Evolutionary conservation across 2,888 invertebrate species (phyloP).

Genomic region (Hirtodrosophila trivittata): DNA sequence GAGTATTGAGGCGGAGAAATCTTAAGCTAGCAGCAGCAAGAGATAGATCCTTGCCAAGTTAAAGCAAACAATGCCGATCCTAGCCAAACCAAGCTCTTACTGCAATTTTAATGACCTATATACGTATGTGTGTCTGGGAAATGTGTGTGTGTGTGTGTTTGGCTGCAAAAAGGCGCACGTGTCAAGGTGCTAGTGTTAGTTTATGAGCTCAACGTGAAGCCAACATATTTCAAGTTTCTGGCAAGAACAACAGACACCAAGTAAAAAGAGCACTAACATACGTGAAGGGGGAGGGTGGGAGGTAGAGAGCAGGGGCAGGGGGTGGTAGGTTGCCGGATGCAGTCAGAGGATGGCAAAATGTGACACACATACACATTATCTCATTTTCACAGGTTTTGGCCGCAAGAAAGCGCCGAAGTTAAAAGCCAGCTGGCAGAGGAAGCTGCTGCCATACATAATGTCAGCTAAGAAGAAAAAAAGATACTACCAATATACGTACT

Average conservation of each 20-base stretch:
- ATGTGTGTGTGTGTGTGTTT: conserved; percentile 23
- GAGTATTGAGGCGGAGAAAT: conserved; percentile 15
- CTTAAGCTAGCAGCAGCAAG: conserved; percentile 29
- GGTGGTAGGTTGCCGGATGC: no score
- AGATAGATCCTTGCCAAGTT: conserved; percentile 65
- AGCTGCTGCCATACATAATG: conserved; percentile 41
- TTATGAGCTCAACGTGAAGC: conserved; percentile 80
- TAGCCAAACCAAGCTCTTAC: conserved; percentile 69
- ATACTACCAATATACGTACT: conserved; percentile 10
- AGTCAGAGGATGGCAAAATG: conserved; percentile 28
- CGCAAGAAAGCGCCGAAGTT: conserved; percentile 66
- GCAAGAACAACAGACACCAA: conserved; percentile 66
- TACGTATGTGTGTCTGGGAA: conserved; percentile 37
- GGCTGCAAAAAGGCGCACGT: conserved; percentile 73
- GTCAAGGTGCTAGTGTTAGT: conserved; percentile 81
- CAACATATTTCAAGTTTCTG: conserved; percentile 77
- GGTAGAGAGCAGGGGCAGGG: no score
- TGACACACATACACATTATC: conserved; percentile 79
- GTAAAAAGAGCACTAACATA: conserved; percentile 29
- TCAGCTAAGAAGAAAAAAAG: conserved; percentile 20
- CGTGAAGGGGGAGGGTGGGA: neutral
- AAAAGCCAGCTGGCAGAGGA: conserved; percentile 60
- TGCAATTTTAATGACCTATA: conserved; percentile 78
- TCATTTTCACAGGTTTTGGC: conserved; percentile 74
- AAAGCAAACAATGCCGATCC: conserved; percentile 41